Evolutionary conservation across 2,888 invertebrate species (phyloP), one percentile per base, ranked within the genome.

Genomic region (Dasypolia templi): DNA sequence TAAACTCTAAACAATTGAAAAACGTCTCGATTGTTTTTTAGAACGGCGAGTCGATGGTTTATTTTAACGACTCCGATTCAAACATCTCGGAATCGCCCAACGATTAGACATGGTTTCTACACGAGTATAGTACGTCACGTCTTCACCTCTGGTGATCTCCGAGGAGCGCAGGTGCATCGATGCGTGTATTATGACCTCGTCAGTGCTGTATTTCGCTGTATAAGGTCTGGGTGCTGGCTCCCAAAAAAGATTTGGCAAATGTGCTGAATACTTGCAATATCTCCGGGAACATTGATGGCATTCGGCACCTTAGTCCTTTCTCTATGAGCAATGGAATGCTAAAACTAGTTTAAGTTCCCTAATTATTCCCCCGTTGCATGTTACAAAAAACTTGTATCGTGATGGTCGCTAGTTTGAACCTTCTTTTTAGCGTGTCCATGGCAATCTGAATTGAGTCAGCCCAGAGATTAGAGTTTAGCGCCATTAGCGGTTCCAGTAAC

Each of bases 221-320:
- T 46, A 63, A 14, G 11, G 9, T 19, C 19, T 62, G 0, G 9
- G 1, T 29, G 11, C 14, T 29, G 3, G 6, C 2, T 29, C 39
- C 22, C 72, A 19, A 72, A 72, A 44, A 19, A 12, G n/a, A 51
- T 12, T 51, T 71, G n/a, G 29, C 42, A 53, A 51, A 42, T 14
- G n/a, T 70, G 14, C 29, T 17, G 3, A 39, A 72, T 19, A 3
- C 11, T 3, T 29, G 29, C 29, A 49, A 22, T 62, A 26, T 29
- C n/a, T 39, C 11, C 9, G 9, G n/a, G 32, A 19, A 17, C 29
- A 51, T 69, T 29, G 49, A 51, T 71, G 7, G 7, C 11, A 75
- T 76, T 62, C 49, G 49, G 39, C 39, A 75, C 19, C n/a, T 46
- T n/a, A 61, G 6, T 11, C 19, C 0, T 49, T 32, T n/a, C 71